Conservation (phyloP, 2,113 vertebrate genomes). For the Lagopus muta region DNA sequence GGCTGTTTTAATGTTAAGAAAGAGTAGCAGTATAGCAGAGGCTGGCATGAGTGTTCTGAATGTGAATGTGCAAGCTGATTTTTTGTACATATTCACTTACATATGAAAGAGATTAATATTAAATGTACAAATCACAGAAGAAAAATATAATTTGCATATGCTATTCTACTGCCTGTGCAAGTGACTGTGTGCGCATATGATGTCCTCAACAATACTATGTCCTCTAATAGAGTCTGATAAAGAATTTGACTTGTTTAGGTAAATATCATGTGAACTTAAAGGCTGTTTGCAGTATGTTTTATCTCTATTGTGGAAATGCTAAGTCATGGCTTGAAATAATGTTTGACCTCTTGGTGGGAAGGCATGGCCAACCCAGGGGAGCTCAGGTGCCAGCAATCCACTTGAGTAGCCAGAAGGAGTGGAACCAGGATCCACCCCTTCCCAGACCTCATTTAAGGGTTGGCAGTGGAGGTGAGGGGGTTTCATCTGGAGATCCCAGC, state of each 20-base stretch:
- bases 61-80: background rate
- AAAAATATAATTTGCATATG: slow-evolving; percentile 21
- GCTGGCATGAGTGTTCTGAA: background rate
- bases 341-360: no score
- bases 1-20: background rate
- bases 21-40: background rate
- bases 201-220: background rate
- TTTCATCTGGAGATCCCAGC: no score
- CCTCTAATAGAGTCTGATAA: background rate
- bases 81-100: background rate
- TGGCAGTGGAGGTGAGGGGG: no score
- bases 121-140: background rate
- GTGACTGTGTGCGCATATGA: background rate
- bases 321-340: no score
- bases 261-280: background rate
- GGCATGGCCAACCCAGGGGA: no score
- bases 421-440: no score
- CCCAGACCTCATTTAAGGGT: no score
- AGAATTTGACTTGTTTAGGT: background rate
- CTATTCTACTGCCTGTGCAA: background rate
- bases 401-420: no score
- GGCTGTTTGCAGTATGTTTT: background rate
- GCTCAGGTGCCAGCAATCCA: no score
- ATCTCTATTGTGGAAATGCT: no score
- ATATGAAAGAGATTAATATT: background rate